Conservation (phyloP, 2,797 vertebrate species). For the Leuciscus waleckii region DNA sequence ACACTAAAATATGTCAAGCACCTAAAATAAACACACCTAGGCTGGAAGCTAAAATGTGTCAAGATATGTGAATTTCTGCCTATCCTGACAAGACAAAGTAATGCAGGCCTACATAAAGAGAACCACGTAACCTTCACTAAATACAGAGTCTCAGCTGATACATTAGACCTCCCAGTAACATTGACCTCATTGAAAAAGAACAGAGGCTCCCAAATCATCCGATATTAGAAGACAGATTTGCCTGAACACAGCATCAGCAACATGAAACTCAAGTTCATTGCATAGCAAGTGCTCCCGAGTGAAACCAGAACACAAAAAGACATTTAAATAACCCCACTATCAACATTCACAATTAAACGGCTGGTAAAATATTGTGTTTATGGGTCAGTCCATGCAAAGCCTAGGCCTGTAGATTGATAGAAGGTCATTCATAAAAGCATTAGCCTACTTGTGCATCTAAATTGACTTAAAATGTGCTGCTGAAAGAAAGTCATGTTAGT, state of each 20-base stretch:
- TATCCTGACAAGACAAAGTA: slow-evolving; percentile 23
- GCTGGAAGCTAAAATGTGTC: neutral
- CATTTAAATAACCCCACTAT: neutral
- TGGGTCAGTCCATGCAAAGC: neutral
- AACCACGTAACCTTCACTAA: slow-evolving; percentile 41
- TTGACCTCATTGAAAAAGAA: slow-evolving; percentile 64
- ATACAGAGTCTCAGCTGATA: slow-evolving; percentile 58
- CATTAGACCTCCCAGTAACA: slow-evolving; percentile 61
- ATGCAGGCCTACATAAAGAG: slow-evolving; percentile 3
- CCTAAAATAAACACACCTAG: slow-evolving; percentile 1
- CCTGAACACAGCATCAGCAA: slow-evolving; percentile 20
- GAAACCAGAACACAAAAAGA: neutral
- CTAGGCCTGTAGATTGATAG: neutral
- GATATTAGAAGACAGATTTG: slow-evolving; percentile 15
- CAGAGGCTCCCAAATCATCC: slow-evolving; percentile 50
- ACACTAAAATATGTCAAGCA: neutral
- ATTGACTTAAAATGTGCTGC: slow-evolving; percentile 1
- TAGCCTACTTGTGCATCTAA: slow-evolving; percentile 32
- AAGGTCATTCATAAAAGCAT: slow-evolving; percentile 27
- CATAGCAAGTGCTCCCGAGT: neutral
- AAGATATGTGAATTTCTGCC: slow-evolving; percentile 3
- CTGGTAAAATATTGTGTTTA: neutral
- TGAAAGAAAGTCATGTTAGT: neutral
- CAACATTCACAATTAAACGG: neutral
- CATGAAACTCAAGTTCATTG: neutral